Base-by-base conservation (phyloP, 2,113 vertebrate genomes). In the Callocephalon fimbriatum region DNA sequence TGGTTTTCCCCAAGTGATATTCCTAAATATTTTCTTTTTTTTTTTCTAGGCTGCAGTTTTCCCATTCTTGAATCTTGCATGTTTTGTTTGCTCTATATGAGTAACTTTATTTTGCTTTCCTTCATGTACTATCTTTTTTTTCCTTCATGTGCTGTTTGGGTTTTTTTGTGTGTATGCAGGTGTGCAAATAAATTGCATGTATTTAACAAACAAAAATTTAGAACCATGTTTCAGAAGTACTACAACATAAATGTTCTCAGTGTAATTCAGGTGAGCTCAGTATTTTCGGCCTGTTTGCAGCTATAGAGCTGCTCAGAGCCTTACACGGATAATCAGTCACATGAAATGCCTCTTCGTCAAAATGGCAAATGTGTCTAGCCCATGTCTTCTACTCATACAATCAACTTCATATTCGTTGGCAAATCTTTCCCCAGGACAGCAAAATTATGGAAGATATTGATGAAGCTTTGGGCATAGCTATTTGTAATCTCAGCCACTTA, bases 401-500 rank as follows among this genome's bases (percentile, higher is more conserved):
- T 12, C 31, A 72, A 21, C 18, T 71, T 31, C 5, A 3, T 63
- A 19, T 82, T 88, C 8, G 61, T 18, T 75, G 38, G 13, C 70
- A 93, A 66, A 81, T 42, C 20, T 93, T 91, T 59, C 51, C 94
- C 27, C 74, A 98, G 98, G 97, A 97, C 29, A 95, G 10, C 35
- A 90, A 73, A 95, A 83, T 65, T 81, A 5, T 42, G 9, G 96
- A 97, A 92, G 98, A 97, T 81, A 91, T 98, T 70, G 97, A 98
- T 83, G 96, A 97, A 96, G 98, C 97, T 78, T 88, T 98, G 90
- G 72, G 77, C 67, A 37, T 94, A 87, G 98, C 97, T 84, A 9
- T 82, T 84, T 65, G 21, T 86, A 98, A 97, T 91, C 97, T 98
- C 83, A 78, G 94, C 47, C 91, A 81, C 76, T 94, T 98, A 78